phyloP scores from a whole-genome alignment of 2,888 invertebrate genomes.

The Hesperia comma region DNA sequence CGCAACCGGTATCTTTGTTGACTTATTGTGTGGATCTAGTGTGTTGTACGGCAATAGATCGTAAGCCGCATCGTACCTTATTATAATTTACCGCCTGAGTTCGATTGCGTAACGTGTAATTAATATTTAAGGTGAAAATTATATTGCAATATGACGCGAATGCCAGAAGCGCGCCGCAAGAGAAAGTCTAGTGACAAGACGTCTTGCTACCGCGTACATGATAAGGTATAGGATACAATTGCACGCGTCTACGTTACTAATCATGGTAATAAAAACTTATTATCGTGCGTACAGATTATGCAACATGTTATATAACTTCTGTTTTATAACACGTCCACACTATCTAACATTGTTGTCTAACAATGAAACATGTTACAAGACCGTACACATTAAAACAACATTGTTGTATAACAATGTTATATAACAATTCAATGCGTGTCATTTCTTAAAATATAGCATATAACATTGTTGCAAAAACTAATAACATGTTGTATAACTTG shows the following conservation, averaged over 20 bases:
- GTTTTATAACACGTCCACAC: no score
- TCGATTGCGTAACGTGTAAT: conserved; percentile 17
- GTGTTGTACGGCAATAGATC: background rate
- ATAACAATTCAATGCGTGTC: no score
- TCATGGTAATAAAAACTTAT: no score
- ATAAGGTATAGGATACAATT: background rate
- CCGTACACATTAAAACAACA: no score
- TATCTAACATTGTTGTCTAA: no score
- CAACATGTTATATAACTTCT: no score
- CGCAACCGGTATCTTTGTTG: background rate
- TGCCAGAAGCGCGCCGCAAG: conserved; percentile 1
- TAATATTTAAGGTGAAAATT: conserved; percentile 18
- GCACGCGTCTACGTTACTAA: background rate
- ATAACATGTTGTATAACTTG: no score
- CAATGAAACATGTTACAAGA: no score
- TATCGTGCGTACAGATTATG: no score
- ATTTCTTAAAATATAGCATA: no score
- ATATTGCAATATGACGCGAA: background rate
- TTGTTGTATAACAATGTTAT: no score
- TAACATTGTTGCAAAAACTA: no score
- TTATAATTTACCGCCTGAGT: background rate
- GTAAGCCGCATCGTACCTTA: background rate
- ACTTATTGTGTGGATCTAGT: background rate
- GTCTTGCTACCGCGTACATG: background rate
- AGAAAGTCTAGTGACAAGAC: conserved; percentile 5